These are phyloP conservation scores for Papilio machaon DNA, from an alignment of 1,140 invertebrate species.

Conservation along the genomic window DNA sequence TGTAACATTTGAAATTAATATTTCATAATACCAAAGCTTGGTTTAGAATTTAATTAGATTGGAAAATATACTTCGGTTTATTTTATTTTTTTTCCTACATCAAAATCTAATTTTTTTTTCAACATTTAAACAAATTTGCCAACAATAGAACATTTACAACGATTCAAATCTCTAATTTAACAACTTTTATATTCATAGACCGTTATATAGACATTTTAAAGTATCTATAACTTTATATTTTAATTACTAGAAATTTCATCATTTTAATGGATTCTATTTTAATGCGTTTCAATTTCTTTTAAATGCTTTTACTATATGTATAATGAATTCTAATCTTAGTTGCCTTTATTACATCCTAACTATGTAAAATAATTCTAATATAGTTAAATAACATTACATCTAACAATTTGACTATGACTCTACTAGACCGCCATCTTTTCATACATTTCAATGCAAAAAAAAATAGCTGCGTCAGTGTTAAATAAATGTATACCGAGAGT, in stretches of 20 bases:
- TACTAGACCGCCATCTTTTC: slow-evolving; percentile 34
- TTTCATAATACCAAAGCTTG: not conserved
- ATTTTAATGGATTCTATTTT: not conserved
- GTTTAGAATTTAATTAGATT: slow-evolving; percentile 9
- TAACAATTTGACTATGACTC: slow-evolving; percentile 38
- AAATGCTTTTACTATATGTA: not conserved
- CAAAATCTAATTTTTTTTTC: slow-evolving; percentile 43
- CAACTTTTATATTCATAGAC: slow-evolving; percentile 60
- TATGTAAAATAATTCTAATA: slow-evolving; percentile 16
- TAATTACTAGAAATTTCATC: not conserved
- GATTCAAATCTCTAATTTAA: slow-evolving; percentile 60
- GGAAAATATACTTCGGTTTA: not conserved
- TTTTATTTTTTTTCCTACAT: not conserved
- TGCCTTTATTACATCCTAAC: slow-evolving; percentile 17
- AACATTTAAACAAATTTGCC: slow-evolving; percentile 50
- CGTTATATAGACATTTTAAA: slow-evolving; percentile 51
- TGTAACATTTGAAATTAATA: not conserved
- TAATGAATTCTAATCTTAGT: not conserved
- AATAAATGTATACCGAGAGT: not conserved
- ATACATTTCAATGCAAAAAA: not conserved
- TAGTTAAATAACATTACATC: slow-evolving; percentile 33
- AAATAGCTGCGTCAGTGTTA: not conserved
- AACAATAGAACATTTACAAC: slow-evolving; percentile 60
- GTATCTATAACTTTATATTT: slow-evolving; percentile 3
- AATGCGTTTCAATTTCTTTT: too few species aligned